Evolutionary conservation across 2,113 vertebrate genomes (phyloP).

Genomic region (Cettia cetti): DNA sequence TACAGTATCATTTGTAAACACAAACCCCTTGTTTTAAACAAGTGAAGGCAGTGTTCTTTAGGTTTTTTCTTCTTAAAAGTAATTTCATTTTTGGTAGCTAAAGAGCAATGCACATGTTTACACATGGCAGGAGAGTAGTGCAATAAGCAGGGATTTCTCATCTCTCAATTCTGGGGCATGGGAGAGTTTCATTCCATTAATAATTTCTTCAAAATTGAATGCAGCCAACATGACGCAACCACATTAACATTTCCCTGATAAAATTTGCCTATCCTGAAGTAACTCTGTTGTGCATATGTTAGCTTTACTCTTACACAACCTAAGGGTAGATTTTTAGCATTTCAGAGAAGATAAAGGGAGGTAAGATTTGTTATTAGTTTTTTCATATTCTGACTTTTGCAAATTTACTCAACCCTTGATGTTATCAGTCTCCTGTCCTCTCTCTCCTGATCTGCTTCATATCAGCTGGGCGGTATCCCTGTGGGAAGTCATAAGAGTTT

Average conservation of each 20-base stretch:
- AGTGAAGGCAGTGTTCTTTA: neutral
- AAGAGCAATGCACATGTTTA: neutral
- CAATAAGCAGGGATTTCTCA: neutral
- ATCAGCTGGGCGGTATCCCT: neutral
- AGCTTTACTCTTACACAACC: neutral
- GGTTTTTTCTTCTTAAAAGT: neutral
- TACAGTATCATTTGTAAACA: neutral
- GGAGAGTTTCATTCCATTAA: neutral
- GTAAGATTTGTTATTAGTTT: neutral
- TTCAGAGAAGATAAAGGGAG: neutral
- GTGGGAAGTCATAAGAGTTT: neutral
- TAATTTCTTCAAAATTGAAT: neutral
- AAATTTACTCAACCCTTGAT: neutral
- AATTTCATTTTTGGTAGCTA: neutral
- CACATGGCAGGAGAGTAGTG: neutral
- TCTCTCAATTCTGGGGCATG: neutral
- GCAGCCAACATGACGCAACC: neutral
- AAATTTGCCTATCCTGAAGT: neutral
- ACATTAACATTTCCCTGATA: neutral
- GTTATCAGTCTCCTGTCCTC: neutral
- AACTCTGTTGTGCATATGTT: neutral
- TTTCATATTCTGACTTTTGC: neutral
- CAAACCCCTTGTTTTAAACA: neutral
- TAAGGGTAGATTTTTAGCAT: neutral
- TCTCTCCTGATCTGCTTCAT: neutral